Percentiles rank a stretch among this genome's conserved stretches.
phyloP scores from a whole-genome alignment of 2,888 invertebrate genomes.

The Nephrotoma guestfalica region DNA sequence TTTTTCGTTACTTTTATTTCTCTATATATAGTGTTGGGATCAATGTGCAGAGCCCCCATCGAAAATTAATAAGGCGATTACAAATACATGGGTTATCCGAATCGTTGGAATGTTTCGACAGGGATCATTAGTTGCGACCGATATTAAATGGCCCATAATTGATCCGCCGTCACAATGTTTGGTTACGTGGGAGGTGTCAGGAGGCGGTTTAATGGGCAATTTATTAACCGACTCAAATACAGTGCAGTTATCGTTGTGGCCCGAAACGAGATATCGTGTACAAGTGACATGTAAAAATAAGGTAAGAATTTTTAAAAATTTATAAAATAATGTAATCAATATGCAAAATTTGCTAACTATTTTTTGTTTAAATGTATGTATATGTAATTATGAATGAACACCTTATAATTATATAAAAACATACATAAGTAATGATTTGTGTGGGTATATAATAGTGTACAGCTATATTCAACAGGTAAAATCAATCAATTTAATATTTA shows the following conservation, averaged over 20 bases:
- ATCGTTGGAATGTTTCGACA: slow-evolving; percentile 29
- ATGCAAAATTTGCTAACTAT: not conserved
- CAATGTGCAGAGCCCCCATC: slow-evolving; percentile 22
- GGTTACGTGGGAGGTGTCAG: slow-evolving; percentile 32
- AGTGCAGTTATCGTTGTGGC: slow-evolving; percentile 31
- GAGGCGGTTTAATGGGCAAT: slow-evolving; percentile 31
- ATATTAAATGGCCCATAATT: slow-evolving; percentile 29
- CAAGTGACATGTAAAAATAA: slow-evolving; percentile 33
- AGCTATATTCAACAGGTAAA: not conserved
- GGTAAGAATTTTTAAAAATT: slow-evolving; percentile 20
- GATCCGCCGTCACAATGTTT: slow-evolving; percentile 26
- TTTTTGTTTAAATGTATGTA: not conserved
- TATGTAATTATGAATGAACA: not conserved
- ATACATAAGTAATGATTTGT: not conserved
- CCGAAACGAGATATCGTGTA: slow-evolving; percentile 31
- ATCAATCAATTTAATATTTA: not conserved
- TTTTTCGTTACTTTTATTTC: slow-evolving; percentile 12
- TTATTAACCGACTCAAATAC: slow-evolving; percentile 29
- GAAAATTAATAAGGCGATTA: slow-evolving; percentile 24
- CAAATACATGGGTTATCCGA: slow-evolving; percentile 24
- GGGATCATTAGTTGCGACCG: slow-evolving; percentile 29
- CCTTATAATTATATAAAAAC: not conserved
- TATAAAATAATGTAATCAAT: not conserved
- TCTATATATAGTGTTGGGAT: slow-evolving; percentile 25
- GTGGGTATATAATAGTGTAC: not conserved